Conservation (phyloP, 1,140 invertebrate species). For the Maconellicoccus hirsutus region DNA sequence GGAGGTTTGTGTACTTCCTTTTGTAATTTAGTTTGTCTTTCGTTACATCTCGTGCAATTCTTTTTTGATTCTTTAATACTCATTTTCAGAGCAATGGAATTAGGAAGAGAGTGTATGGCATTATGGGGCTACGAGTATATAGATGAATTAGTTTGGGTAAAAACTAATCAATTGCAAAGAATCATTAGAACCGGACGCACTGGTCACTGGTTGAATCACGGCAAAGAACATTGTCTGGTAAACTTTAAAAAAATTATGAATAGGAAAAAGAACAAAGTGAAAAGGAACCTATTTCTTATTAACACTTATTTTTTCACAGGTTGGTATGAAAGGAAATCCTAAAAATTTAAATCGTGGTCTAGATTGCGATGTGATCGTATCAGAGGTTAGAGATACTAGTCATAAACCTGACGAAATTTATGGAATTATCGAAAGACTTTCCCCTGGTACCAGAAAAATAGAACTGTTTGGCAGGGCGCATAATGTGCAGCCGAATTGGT, state of each 20-base stretch:
- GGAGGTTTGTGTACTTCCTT: conserved; percentile 43
- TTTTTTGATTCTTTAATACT: conserved; percentile 25
- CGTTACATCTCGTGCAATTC: background rate
- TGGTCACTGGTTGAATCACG: conserved; percentile 97
- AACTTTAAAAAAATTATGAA: too few species aligned
- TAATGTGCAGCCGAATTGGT: conserved; percentile 97
- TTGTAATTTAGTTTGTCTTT: background rate
- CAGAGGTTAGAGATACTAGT: conserved; percentile 91
- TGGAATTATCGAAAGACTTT: conserved; percentile 74
- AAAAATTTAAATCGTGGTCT: conserved; percentile 81
- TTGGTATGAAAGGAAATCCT: conserved; percentile 92
- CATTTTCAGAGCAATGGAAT: conserved; percentile 80
- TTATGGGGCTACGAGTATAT: conserved; percentile 92
- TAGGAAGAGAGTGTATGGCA: conserved; percentile 83
- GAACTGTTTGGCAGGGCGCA: conserved; percentile 95
- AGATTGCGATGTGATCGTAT: conserved; percentile 96
- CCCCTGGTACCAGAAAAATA: conserved; percentile 89
- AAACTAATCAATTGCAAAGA: conserved; percentile 93
- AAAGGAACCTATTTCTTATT: background rate
- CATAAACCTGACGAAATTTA: conserved; percentile 99
- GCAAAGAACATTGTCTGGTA: conserved; percentile 94
- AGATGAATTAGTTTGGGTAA: conserved; percentile 98
- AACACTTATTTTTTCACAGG: conserved; percentile 34
- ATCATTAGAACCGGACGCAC: conserved; percentile 94
- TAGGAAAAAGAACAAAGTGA: too few species aligned